phyloP scores from a whole-genome alignment of 2,113 vertebrate species.

The Aldabrachelys gigantea region DNA sequence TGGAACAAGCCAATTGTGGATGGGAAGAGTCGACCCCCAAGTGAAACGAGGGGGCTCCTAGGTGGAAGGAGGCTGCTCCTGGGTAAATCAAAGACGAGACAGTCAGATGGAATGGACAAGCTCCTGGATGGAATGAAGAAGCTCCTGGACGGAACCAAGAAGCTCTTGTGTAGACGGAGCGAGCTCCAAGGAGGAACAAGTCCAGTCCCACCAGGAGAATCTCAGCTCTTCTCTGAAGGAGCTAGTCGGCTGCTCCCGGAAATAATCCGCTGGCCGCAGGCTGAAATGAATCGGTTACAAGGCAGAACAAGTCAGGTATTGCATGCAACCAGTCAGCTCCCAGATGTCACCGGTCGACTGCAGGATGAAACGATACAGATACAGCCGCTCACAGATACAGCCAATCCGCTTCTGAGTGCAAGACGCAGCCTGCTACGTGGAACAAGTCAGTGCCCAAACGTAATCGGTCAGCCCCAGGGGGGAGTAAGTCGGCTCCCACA shows the following conservation, averaged over 20 bases:
- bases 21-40: neutral
- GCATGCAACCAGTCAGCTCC: neutral
- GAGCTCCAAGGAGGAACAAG: neutral
- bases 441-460: no score
- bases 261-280: neutral
- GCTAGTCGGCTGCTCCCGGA: neutral
- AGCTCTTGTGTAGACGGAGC: neutral
- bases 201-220: neutral
- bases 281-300: neutral
- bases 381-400: no score
- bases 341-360: neutral
- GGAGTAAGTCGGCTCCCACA: no score
- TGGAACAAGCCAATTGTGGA: neutral
- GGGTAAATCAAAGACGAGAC: neutral
- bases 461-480: neutral
- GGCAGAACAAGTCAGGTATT: neutral
- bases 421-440: neutral
- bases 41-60: neutral
- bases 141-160: conserved; percentile 11
- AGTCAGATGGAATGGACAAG: neutral
- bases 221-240: neutral
- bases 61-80: neutral
- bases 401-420: neutral
- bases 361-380: neutral
- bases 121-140: neutral